These are phyloP conservation scores for Scleropages formosus DNA, from an alignment of 2,797 vertebrate species.

Conservation along the genomic window DNA sequence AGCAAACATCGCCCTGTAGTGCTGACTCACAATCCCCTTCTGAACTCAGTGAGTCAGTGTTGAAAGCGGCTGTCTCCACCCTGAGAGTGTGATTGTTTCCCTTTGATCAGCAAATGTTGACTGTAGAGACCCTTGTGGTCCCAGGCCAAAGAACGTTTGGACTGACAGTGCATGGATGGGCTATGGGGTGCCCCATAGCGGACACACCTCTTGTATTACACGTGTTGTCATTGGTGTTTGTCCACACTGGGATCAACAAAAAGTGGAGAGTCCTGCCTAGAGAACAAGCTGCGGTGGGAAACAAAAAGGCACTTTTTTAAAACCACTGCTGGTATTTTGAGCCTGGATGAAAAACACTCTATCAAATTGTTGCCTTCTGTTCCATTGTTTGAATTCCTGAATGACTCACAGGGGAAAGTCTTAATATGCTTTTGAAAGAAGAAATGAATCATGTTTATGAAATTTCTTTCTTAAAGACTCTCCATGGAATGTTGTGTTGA, in stretches of 20 bases:
- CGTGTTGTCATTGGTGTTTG: not conserved
- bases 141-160: slow-evolving; percentile 32
- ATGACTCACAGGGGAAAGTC: slow-evolving; percentile 63
- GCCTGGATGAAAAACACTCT: slow-evolving; percentile 32
- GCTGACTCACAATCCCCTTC: slow-evolving; percentile 44
- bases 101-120: slow-evolving; percentile 41
- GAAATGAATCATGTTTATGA: slow-evolving; percentile 58
- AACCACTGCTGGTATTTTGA: slow-evolving; percentile 29
- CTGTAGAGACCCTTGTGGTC: slow-evolving; percentile 32
- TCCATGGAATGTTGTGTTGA: slow-evolving; percentile 42
- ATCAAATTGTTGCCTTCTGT: slow-evolving; percentile 37
- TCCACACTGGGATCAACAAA: not conserved
- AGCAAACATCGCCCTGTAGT: not conserved
- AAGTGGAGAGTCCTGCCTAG: slow-evolving; percentile 1
- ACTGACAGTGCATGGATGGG: slow-evolving; percentile 28
- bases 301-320: slow-evolving; percentile 19
- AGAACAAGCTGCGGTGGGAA: not conserved
- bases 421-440: slow-evolving; percentile 53
- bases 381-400: slow-evolving; percentile 61
- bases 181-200: not conserved
- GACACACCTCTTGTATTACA: too few species aligned
- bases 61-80: slow-evolving; percentile 28
- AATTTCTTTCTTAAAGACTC: slow-evolving; percentile 48
- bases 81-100: slow-evolving; percentile 33
- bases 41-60: slow-evolving; percentile 42